These are phyloP conservation scores for Piaya cayana DNA, from an alignment of 2,113 vertebrate genomes.

Conservation along the genomic window DNA sequence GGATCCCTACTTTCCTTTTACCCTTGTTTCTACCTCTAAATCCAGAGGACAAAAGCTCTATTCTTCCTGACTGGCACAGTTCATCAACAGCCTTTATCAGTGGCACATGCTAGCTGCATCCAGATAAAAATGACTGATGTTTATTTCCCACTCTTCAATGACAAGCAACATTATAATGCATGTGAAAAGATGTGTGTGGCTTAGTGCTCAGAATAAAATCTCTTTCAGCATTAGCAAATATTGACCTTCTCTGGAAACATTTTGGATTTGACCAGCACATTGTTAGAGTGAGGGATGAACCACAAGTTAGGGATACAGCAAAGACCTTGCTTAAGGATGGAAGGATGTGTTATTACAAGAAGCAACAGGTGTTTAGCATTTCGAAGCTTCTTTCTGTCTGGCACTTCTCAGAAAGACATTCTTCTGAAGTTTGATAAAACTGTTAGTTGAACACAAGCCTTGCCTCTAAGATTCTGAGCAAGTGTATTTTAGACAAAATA, in stretches of 20 bases:
- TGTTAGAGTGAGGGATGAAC: constrained; percentile 75
- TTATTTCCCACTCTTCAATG: neutral
- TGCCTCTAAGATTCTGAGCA: neutral
- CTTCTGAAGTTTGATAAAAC: neutral
- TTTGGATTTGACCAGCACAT: constrained; percentile 78
- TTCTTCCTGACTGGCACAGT: neutral
- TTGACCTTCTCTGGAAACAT: too few relatives aligned
- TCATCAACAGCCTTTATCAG: neutral
- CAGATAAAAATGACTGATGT: neutral
- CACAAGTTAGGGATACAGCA: constrained; percentile 78
- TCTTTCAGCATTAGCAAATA: neutral
- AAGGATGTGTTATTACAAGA: constrained; percentile 35
- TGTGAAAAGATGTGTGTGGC: neutral
- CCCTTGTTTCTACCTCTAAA: neutral
- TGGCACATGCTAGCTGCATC: neutral
- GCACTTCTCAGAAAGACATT: neutral
- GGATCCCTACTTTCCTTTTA: neutral
- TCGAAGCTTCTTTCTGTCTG: neutral
- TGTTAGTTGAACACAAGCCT: neutral
- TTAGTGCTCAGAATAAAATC: neutral
- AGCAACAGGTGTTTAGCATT: neutral
- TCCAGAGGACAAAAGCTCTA: neutral
- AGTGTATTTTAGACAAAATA: neutral
- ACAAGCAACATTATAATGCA: neutral
- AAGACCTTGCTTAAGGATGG: neutral